Evolutionary conservation across 2,888 invertebrate genomes (phyloP).

Genomic region (Danaus chrysippus): DNA sequence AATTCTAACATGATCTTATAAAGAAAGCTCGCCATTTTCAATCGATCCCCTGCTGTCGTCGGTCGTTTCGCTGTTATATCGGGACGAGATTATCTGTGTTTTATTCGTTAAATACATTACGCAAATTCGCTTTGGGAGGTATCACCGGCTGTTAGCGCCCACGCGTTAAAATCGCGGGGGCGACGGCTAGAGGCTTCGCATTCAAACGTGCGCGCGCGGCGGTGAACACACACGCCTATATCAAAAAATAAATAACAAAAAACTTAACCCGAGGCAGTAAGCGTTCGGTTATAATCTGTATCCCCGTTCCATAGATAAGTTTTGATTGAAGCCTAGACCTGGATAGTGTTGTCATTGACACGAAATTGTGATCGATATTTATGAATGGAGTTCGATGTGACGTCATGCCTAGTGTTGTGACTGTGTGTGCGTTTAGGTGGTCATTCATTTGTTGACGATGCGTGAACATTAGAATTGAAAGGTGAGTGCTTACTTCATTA

Average conservation of each 20-base stretch:
- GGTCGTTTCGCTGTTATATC: conserved; percentile 48
- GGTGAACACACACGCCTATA: conserved; percentile 62
- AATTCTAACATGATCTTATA: conserved; percentile 77
- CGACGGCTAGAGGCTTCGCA: conserved; percentile 67
- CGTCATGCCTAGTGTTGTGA: conserved; percentile 76
- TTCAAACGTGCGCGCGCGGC: conserved; percentile 71
- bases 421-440: conserved; percentile 53
- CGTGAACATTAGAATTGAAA: conserved; percentile 71
- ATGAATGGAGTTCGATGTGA: conserved; percentile 76
- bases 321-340: conserved; percentile 19
- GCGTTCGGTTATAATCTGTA: conserved; percentile 28
- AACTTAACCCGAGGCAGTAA: conserved; percentile 30
- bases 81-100: conserved; percentile 40
- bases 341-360: conserved; percentile 38
- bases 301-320: conserved; percentile 32
- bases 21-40: conserved; percentile 75
- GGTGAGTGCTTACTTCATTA: conserved; percentile 60
- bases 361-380: conserved; percentile 54
- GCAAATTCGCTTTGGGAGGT: conserved; percentile 71
- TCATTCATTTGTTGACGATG: conserved; percentile 70
- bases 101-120: conserved; percentile 67
- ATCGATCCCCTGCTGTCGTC: conserved; percentile 66
- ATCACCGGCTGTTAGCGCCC: conserved; percentile 57
- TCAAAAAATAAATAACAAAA: conserved; percentile 45
- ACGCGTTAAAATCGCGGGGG: conserved; percentile 73